phyloP scores from a whole-genome alignment of 2,113 vertebrate genomes.

The Tylochromis polylepis region DNA sequence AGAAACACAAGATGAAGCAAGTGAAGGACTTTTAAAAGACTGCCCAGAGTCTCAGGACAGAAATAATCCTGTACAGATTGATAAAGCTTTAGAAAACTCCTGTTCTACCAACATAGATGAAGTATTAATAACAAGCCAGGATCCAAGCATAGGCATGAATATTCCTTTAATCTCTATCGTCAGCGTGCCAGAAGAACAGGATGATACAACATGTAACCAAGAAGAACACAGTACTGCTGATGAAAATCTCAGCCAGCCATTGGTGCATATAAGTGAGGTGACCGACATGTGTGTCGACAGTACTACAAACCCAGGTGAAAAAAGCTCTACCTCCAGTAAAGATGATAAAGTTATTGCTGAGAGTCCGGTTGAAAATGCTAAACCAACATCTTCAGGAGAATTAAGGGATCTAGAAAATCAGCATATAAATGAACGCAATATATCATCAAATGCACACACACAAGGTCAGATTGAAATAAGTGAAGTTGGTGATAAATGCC shows the following conservation, averaged over 20 bases:
- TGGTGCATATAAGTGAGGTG: not conserved
- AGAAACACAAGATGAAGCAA: not conserved
- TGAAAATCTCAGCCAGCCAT: not conserved
- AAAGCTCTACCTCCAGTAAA: not conserved
- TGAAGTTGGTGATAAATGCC: not conserved
- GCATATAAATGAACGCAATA: not conserved
- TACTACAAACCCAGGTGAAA: not conserved
- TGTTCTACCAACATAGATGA: not conserved
- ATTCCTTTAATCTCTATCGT: constrained; percentile 35
- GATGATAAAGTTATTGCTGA: not conserved
- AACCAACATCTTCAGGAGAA: not conserved
- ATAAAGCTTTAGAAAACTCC: not conserved
- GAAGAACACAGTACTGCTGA: not conserved
- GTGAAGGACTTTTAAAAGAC: not conserved
- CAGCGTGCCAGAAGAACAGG: constrained; percentile 1
- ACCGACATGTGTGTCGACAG: not conserved
- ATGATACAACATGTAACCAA: not conserved
- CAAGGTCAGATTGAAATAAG: not conserved
- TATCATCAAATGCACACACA: not conserved
- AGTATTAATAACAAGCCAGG: not conserved
- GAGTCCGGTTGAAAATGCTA: not conserved
- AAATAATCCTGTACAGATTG: not conserved
- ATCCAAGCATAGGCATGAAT: not conserved
- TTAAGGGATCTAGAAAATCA: not conserved
- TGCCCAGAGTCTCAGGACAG: not conserved